phyloP scores from a whole-genome alignment of 2,797 vertebrate genomes.

The Oryzias dopingdopingensis region DNA sequence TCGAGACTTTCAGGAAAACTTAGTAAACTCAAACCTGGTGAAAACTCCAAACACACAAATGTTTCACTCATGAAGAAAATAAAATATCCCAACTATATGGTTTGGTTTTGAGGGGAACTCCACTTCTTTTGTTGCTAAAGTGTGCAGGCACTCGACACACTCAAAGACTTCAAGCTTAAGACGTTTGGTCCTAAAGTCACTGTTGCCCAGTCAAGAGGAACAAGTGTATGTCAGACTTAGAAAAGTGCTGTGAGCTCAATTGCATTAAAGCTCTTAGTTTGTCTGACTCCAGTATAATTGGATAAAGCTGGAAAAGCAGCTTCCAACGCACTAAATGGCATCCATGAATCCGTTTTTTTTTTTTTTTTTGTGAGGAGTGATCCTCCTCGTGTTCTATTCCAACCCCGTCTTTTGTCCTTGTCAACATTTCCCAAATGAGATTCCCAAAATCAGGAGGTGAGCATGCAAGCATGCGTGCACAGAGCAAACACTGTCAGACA shows the following conservation, averaged over 20 bases:
- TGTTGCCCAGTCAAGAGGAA: conserved; percentile 77
- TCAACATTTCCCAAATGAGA: conserved; percentile 74
- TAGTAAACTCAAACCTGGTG: background rate
- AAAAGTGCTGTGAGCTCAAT: conserved; percentile 78
- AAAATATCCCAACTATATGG: conserved; percentile 4
- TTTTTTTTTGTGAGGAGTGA: conserved; percentile 24
- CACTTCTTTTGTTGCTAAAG: conserved; percentile 19
- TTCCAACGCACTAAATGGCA: conserved; percentile 46
- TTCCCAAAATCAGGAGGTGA: conserved; percentile 73
- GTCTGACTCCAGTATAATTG: conserved; percentile 78
- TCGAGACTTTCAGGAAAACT: too few relatives aligned
- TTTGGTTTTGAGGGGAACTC: conserved; percentile 27
- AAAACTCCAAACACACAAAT: conserved; percentile 5
- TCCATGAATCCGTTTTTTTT: conserved; percentile 44
- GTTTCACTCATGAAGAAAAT: conserved; percentile 18
- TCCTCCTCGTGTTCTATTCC: conserved; percentile 39
- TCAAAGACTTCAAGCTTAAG: conserved; percentile 70
- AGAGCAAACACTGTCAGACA: conserved; percentile 68
- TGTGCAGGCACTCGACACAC: conserved; percentile 19
- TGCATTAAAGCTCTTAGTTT: conserved; percentile 80
- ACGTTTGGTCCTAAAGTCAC: conserved; percentile 72
- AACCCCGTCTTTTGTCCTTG: conserved; percentile 68
- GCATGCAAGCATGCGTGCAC: conserved; percentile 58
- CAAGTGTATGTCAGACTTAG: conserved; percentile 77
- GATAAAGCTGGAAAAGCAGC: conserved; percentile 78